Percentiles rank a stretch among this genome's conserved stretches.
phyloP scores from a whole-genome alignment of 2,888 invertebrate genomes.

The Chrysotoxum bicinctum region DNA sequence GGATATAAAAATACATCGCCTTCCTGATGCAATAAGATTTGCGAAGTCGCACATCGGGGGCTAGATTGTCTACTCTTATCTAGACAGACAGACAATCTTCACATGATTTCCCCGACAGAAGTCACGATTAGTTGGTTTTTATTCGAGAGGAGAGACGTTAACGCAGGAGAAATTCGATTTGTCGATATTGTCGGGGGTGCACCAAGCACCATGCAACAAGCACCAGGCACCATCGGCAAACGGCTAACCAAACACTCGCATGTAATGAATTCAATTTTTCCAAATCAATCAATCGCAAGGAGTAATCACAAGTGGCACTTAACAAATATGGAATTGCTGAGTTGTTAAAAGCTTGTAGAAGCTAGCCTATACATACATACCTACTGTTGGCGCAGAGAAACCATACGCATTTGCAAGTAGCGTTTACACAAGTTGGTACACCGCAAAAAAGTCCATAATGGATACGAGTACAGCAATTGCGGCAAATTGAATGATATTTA shows the following conservation, averaged over 20 bases:
- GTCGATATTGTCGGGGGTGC: background rate
- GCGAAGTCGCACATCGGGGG: conserved; percentile 10
- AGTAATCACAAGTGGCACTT: conserved; percentile 64
- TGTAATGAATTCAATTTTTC: conserved; percentile 69
- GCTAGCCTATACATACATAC: background rate
- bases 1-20: conserved; percentile 10
- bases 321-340: conserved; percentile 60
- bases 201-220: background rate
- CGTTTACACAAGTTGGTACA: background rate
- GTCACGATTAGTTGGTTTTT: conserved; percentile 54
- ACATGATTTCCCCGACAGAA: conserved; percentile 60
- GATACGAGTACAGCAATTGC: background rate
- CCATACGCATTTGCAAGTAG: conserved; percentile 21
- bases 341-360: conserved; percentile 52
- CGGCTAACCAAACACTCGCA: background rate
- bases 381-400: background rate
- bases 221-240: background rate
- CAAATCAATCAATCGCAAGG: conserved; percentile 64
- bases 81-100: conserved; percentile 63
- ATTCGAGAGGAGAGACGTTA: background rate
- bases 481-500: conserved; percentile 17
- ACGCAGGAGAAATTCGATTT: conserved; percentile 37
- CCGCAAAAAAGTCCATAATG: conserved; percentile 36
- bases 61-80: conserved; percentile 51
- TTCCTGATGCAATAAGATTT: background rate